phyloP scores from a whole-genome alignment of 2,888 invertebrate species.

The Gerosis bhagava region DNA sequence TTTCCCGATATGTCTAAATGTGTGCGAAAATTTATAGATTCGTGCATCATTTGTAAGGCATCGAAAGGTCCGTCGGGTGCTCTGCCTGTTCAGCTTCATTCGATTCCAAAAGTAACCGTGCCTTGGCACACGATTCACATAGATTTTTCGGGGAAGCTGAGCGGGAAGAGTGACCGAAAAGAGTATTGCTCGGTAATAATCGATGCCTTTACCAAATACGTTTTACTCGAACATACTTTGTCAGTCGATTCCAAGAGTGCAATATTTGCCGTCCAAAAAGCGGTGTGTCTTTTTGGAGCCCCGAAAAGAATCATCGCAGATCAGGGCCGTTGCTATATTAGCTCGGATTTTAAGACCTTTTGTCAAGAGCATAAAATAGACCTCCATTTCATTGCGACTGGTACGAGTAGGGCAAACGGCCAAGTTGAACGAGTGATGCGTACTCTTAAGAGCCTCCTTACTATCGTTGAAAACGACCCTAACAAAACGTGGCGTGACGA shows the following conservation, averaged over 20 bases:
- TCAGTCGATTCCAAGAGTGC: no score
- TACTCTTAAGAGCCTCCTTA: background rate
- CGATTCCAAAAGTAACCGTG: constrained; percentile 7
- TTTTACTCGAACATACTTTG: no score
- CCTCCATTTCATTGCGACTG: background rate
- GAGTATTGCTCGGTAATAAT: no score
- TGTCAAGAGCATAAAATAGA: background rate
- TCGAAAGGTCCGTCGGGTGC: background rate
- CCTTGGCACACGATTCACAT: constrained; percentile 18
- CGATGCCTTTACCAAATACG: no score
- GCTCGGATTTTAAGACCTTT: background rate
- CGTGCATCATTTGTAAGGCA: constrained; percentile 19
- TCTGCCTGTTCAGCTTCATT: no score
- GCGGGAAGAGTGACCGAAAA: no score
- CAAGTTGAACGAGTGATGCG: no score
- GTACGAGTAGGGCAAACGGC: no score
- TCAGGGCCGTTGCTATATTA: background rate
- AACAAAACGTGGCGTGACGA: background rate
- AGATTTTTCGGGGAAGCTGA: constrained; percentile 3
- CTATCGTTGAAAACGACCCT: background rate
- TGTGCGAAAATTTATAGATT: constrained; percentile 17
- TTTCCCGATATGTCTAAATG: constrained; percentile 29
- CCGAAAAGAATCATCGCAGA: no score
- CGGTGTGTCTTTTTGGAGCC: no score
- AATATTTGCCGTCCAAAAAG: no score